Conservation (phyloP, 2,113 vertebrate genomes). For the Corynorhinus townsendii region DNA sequence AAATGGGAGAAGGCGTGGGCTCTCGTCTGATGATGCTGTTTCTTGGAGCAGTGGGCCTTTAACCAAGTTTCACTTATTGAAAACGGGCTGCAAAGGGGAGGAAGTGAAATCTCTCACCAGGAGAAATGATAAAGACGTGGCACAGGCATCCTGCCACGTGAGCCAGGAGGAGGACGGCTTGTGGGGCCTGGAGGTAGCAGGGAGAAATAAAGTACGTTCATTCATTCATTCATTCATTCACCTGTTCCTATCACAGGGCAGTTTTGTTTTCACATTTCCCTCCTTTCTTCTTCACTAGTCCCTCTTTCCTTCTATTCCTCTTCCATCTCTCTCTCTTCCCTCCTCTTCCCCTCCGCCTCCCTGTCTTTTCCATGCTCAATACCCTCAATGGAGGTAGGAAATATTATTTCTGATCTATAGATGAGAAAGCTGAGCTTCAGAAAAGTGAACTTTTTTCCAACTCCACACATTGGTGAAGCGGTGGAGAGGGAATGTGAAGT, state of each 20-base stretch:
- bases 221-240: background rate
- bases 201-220: no score
- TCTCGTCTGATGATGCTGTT: conserved; percentile 48
- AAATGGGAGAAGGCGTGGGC: conserved; percentile 67
- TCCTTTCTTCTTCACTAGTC: background rate
- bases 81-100: conserved; percentile 69
- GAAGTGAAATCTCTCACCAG: conserved; percentile 74
- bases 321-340: no score
- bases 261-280: fast-evolving
- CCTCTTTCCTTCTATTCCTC: no score
- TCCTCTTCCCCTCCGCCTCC: background rate
- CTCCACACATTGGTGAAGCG: background rate
- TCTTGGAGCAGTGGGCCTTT: conserved; percentile 71
- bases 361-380: no score
- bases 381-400: background rate
- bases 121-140: conserved; percentile 63
- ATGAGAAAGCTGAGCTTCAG: background rate
- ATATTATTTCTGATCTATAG: background rate
- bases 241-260: fast-evolving
- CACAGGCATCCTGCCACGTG: conserved; percentile 26
- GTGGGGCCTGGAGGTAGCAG: background rate
- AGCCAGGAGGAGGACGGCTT: background rate
- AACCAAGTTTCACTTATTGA: conserved; percentile 74
- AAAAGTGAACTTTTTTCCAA: no score
- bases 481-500: background rate